These are phyloP conservation scores for Anastrepha ludens DNA, from an alignment of 1,140 invertebrate genomes.

Conservation along the genomic window DNA sequence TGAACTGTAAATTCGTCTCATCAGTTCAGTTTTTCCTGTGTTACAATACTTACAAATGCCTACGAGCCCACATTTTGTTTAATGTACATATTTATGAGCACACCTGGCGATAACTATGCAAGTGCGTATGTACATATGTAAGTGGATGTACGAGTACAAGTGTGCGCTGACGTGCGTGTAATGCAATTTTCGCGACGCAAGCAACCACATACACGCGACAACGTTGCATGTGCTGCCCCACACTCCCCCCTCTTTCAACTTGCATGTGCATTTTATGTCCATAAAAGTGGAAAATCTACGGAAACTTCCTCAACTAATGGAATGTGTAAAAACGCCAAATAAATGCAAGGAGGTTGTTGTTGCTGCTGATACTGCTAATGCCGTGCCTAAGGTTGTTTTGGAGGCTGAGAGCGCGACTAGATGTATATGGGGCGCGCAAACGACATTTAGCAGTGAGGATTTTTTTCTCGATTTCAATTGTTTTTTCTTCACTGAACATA, in stretches of 20 bases:
- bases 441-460: neutral
- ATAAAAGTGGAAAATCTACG: slow-evolving; percentile 43
- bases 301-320: slow-evolving; percentile 41
- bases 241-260: neutral
- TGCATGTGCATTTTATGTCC: slow-evolving; percentile 4
- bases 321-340: slow-evolving; percentile 44
- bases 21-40: too few species aligned
- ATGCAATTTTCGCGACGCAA: neutral
- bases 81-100: slow-evolving; percentile 28
- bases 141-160: neutral
- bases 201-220: neutral
- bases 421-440: too few species aligned
- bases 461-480: neutral
- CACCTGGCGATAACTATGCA: slow-evolving; percentile 4
- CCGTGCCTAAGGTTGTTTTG: slow-evolving; percentile 1
- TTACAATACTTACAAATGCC: too few species aligned
- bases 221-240: neutral
- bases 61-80: neutral
- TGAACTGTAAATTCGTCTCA: too few species aligned
- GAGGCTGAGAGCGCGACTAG: slow-evolving; percentile 19
- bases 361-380: neutral
- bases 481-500: neutral
- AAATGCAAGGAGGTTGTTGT: neutral
- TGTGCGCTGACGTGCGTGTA: neutral
- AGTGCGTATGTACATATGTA: neutral